These are phyloP conservation scores for Ashinkailepas kermadecensis DNA, from an alignment of 2,888 invertebrate species.

Conservation along the genomic window DNA sequence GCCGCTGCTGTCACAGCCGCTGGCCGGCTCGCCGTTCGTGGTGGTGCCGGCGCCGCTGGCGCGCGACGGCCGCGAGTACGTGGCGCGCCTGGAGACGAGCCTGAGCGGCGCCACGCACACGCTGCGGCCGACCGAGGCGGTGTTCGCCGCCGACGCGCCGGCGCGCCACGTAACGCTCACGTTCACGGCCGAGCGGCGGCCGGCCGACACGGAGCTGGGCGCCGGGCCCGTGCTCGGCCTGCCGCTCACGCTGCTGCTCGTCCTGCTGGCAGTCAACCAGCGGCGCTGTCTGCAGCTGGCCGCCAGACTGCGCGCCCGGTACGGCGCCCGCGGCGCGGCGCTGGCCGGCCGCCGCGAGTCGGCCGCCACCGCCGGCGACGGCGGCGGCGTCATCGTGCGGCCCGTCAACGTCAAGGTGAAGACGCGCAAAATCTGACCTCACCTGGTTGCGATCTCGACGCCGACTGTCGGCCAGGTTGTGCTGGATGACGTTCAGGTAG, in stretches of 20 bases:
- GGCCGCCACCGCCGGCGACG: background rate
- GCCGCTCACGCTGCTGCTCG: conserved; percentile 7
- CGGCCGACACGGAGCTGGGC: background rate
- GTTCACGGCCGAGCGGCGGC: background rate
- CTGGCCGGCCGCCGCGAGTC: background rate
- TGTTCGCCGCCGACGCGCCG: background rate
- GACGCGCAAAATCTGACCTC: background rate
- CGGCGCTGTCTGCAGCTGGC: background rate
- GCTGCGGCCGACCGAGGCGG: background rate
- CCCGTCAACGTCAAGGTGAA: background rate
- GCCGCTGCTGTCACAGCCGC: background rate
- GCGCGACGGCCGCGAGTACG: conserved; percentile 12
- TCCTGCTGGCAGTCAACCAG: background rate
- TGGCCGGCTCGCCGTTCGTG: background rate
- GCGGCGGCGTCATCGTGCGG: background rate
- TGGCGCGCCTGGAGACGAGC: background rate
- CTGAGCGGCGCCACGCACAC: background rate
- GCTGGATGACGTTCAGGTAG: no score
- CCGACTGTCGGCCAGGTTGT: no score
- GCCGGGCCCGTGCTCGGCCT: conserved; percentile 13
- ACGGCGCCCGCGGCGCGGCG: background rate
- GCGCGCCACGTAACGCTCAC: background rate
- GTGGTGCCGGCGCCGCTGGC: conserved; percentile 7
- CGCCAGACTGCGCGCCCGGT: background rate
- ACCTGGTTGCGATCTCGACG: no score